Conservation (phyloP, 2,888 invertebrate species). For the Drosophila borborema region DNA sequence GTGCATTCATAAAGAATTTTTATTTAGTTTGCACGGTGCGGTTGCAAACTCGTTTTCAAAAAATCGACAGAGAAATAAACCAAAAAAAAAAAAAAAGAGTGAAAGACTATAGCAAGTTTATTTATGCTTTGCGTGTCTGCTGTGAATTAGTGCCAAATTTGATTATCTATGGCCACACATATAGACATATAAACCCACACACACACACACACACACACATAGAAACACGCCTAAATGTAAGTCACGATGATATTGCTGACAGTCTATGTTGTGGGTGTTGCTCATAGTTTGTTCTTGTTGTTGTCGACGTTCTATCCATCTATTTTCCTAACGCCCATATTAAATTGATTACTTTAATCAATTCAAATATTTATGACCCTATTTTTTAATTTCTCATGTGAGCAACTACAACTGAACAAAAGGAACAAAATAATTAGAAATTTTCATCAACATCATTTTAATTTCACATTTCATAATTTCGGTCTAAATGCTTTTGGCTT, state of each 20-base stretch:
- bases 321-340: slow-evolving; percentile 50
- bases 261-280: slow-evolving; percentile 33
- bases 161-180: slow-evolving; percentile 75
- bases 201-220: slow-evolving; percentile 13
- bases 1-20: slow-evolving; percentile 25
- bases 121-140: slow-evolving; percentile 81
- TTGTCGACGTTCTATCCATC: slow-evolving; percentile 7
- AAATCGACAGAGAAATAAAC: slow-evolving; percentile 42
- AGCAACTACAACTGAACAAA: not conserved
- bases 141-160: slow-evolving; percentile 81
- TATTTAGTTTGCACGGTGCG: slow-evolving; percentile 54
- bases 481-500: slow-evolving; percentile 46
- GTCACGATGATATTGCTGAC: slow-evolving; percentile 58
- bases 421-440: not conserved
- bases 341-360: slow-evolving; percentile 78
- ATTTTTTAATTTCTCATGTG: slow-evolving; percentile 46
- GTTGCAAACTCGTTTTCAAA: slow-evolving; percentile 55
- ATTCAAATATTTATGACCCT: slow-evolving; percentile 66
- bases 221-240: too few species aligned
- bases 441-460: not conserved
- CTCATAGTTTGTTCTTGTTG: slow-evolving; percentile 14
- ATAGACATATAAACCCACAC: slow-evolving; percentile 30
- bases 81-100: slow-evolving; percentile 25
- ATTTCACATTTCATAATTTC: slow-evolving; percentile 27
- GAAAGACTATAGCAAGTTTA: slow-evolving; percentile 72